phyloP scores from a whole-genome alignment of 2,113 vertebrate species.

The Uria lomvia region DNA sequence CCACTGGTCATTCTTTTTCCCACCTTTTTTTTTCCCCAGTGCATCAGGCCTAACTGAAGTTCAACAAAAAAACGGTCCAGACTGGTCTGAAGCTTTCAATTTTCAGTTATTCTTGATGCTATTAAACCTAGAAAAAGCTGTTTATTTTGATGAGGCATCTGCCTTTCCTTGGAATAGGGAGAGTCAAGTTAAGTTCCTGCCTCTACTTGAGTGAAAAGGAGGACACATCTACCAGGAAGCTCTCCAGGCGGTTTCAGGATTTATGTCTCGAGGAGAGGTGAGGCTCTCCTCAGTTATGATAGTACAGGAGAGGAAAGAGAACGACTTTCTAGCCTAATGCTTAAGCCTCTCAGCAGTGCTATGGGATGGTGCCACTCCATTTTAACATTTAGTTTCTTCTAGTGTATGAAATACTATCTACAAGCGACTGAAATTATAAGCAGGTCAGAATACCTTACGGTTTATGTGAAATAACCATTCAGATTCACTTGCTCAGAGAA shows the following conservation, averaged over 20 bases:
- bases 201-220: not conserved
- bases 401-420: not conserved
- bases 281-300: not conserved
- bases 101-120: not conserved
- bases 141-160: not conserved
- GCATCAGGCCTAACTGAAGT: not conserved
- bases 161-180: not conserved
- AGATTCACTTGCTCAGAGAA: not conserved
- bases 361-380: accelerated
- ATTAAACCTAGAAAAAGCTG: not conserved
- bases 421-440: not conserved
- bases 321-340: not conserved
- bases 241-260: not conserved
- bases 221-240: no score
- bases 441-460: not conserved
- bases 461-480: not conserved
- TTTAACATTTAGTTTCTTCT: not conserved
- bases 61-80: not conserved
- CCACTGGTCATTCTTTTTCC: not conserved
- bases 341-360: not conserved
- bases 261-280: not conserved
- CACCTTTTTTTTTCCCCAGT: not conserved
- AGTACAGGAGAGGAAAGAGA: not conserved
- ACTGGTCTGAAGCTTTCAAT: not conserved
- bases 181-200: not conserved